Evolutionary conservation across 2,797 vertebrate species (phyloP).

Genomic region (Zenarchopterus dispar): DNA sequence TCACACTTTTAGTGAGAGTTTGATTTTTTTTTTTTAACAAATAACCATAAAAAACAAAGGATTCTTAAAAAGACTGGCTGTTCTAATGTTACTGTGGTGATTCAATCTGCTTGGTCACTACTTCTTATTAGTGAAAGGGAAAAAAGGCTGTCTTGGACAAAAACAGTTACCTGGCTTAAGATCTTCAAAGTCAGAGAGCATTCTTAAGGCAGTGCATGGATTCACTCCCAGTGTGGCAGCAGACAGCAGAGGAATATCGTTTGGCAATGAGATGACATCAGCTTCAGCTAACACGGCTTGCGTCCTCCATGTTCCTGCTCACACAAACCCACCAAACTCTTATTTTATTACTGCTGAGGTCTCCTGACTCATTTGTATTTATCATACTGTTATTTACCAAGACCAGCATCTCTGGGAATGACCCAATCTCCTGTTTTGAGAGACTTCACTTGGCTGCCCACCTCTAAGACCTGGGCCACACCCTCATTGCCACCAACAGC

Average conservation of each 20-base stretch:
- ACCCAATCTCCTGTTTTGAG: slow-evolving; percentile 91
- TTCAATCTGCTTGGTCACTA: neutral
- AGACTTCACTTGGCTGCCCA: slow-evolving; percentile 81
- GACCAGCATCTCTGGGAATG: slow-evolving; percentile 84
- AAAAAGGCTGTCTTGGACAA: neutral
- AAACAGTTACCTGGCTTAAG: slow-evolving; percentile 84
- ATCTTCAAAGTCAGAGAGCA: slow-evolving; percentile 91
- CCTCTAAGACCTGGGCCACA: slow-evolving; percentile 87
- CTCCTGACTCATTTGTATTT: neutral
- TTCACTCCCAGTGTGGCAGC: slow-evolving; percentile 93
- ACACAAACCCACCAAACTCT: slow-evolving; percentile 11
- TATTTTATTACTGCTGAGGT: neutral
- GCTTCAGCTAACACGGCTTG: slow-evolving; percentile 82
- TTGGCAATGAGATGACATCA: slow-evolving; percentile 82
- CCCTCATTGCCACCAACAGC: slow-evolving; percentile 95
- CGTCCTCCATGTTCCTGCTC: slow-evolving; percentile 90
- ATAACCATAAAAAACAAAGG: too few relatives aligned
- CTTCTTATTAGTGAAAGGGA: too few relatives aligned
- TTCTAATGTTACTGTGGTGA: neutral
- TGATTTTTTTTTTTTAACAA: neutral
- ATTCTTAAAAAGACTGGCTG: neutral
- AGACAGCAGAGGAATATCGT: slow-evolving; percentile 86
- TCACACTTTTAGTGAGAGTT: neutral
- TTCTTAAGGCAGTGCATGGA: slow-evolving; percentile 92
- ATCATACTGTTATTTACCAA: slow-evolving; percentile 81